Evolutionary conservation across 2,888 invertebrate species (phyloP).

Genomic region (Epinotia demarniana): DNA sequence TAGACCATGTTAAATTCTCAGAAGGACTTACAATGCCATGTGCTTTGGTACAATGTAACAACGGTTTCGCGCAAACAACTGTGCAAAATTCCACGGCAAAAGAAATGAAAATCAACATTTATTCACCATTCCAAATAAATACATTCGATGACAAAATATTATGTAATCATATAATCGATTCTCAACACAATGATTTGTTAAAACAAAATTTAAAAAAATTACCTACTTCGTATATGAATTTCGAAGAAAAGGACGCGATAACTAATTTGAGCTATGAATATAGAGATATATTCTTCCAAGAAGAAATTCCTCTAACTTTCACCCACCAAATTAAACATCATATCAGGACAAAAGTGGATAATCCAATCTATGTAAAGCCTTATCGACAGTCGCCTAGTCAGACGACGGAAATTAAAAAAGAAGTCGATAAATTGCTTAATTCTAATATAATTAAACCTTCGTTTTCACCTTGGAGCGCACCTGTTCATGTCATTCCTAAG

Average conservation of each 20-base stretch:
- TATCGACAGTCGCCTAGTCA: no score
- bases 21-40: background rate
- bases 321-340: no score
- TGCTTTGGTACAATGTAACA: background rate
- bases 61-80: background rate
- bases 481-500: no score
- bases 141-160: background rate
- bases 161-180: background rate
- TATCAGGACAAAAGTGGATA: no score
- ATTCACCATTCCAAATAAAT: background rate
- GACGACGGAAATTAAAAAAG: no score
- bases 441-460: no score
- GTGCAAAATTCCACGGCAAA: background rate
- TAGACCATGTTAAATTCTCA: background rate
- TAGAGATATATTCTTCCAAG: slow-evolving; percentile 45
- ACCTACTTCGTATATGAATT: slow-evolving; percentile 46
- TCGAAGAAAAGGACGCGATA: slow-evolving; percentile 39
- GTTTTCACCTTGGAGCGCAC: no score
- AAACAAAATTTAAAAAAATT: slow-evolving; percentile 35
- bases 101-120: background rate
- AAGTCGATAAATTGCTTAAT: background rate
- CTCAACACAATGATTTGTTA: background rate
- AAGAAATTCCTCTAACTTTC: no score
- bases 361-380: no score
- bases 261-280: slow-evolving; percentile 41